These are phyloP conservation scores for Eristalinus sepulchralis DNA, from an alignment of 2,888 invertebrate species.

Conservation along the genomic window DNA sequence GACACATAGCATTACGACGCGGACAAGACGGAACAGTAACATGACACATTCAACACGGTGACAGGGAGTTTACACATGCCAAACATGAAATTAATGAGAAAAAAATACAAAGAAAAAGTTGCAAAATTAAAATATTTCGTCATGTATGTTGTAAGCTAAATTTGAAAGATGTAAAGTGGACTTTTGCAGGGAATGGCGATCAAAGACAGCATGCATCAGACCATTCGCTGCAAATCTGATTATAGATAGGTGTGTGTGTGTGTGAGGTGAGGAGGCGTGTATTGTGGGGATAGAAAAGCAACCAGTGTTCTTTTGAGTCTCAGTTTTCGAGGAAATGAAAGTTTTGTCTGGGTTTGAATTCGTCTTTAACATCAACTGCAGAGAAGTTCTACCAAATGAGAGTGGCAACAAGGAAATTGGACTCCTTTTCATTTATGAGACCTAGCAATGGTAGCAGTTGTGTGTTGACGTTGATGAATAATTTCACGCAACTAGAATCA, in stretches of 20 bases:
- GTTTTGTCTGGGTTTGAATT: no score
- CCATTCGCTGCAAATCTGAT: neutral
- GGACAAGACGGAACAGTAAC: slow-evolving; percentile 52
- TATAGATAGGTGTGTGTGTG: neutral
- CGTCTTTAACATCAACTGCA: no score
- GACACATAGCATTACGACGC: neutral
- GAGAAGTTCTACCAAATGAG: no score
- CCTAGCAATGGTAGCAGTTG: no score
- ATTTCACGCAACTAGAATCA: no score
- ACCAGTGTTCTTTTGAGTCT: no score
- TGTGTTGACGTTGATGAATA: no score
- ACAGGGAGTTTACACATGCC: slow-evolving; percentile 54
- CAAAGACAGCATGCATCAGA: neutral
- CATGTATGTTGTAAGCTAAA: neutral
- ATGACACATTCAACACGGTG: slow-evolving; percentile 57
- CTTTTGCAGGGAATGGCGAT: neutral
- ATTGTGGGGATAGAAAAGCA: no score
- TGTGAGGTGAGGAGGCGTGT: neutral
- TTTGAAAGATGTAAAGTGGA: neutral
- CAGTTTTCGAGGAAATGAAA: no score
- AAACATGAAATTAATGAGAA: slow-evolving; percentile 61
- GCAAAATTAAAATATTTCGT: slow-evolving; percentile 23
- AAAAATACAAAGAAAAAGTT: slow-evolving; percentile 48
- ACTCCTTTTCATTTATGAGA: no score
- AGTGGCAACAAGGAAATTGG: no score